Evolutionary conservation across 2,113 vertebrate species (phyloP), one percentile per base, ranked within the genome.

Genomic region (Megatriorchis doriae): DNA sequence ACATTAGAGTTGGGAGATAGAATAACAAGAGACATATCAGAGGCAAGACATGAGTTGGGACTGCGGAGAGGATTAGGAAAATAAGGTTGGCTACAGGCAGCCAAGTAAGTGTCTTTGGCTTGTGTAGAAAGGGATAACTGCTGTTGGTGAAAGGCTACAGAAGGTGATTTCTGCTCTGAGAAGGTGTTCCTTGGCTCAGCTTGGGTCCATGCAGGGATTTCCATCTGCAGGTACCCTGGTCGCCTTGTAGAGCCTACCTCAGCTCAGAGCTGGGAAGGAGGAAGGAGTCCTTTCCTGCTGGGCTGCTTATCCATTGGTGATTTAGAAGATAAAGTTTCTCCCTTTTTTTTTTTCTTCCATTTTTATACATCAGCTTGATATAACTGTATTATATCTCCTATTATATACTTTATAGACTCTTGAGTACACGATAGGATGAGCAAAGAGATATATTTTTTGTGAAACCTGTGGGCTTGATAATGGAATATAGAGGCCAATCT

Each of bases 231-330:
- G 32, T 21, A 26, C 48, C 5, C 1, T 34, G 26, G 7, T 31
- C 0, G 0, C 40, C 52, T 22, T 18, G 52, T 4, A 17, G 40
- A 48, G n/a, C 42, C 65, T 31, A 1, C 48, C n/a, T 84, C 17
- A 7, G 56, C 31, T 48, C 2, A 0, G 50, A 19, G 50, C 2
- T 66, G 61, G 31, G 58, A n/a, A 16, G 45, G 23, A 66, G 31
- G 58, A n/a, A 16, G 45, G 23, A 66, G 50, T 32, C 52, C 48
- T 80, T 63, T 63, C 23, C 48, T 47, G 56, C 50, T 42, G 21
- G n/a, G 31, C 42, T n/a, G n/a, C 23, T 67, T 38, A 23, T 22
- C n/a, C 29, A 6, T 3, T 29, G 13, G 17, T 26, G 52, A 52
- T 16, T 38, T 23, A 23, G 22, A 52, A 75, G 27, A 67, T 13